Base-by-base conservation (phyloP, 2,113 vertebrate species). In the Henicopernis longicauda region DNA sequence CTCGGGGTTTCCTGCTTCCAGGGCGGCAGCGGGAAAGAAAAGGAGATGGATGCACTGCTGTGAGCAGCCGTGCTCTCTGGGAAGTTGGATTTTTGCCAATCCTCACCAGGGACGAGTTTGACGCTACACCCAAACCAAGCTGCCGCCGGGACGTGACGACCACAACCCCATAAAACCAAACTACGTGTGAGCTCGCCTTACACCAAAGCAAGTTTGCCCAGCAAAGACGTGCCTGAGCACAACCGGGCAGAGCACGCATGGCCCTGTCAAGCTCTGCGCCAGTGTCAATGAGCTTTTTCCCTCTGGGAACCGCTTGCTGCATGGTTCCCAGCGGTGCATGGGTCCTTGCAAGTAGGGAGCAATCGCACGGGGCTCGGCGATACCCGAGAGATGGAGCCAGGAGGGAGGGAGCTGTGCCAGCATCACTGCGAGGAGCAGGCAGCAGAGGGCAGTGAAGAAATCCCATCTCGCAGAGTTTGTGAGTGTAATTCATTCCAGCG, bases 261-360 rank as follows among this genome's bases (percentile, higher is more conserved):
- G 26, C 59, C 47, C 34, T 7, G 5, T 7, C 36, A 19, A 61
- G 57, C 57, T 38, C 81, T 4, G 21, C 4, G 2, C 58, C 87
- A 25, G 85, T 70, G 38, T 1, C 10, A 0, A 7, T 1, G 32
- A 73, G 14, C 6, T 59, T 3, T 25, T 74, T 23, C 85, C 52
- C 54, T 9, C 6, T 1, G 1, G 62, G 36, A 90, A 29, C 11
- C 1, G 10, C 3, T 2, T 2, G 31, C 44, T 16, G 25, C 3
- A 0, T 0, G 16, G 25, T 0, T 76, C 45, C 69, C 78, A 31
- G 71, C 1, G 1, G 49, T 3, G 1, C 13, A 0, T 0, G 27
- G 50, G 36, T n/a, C 58, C 26, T 18, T 29, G 90, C 40, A 34
- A 40, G 45, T 6, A 42, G 31, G 40, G 52, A 42, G 65, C 0